Base-by-base conservation (phyloP, 1,140 invertebrate genomes). In the Papilio aristodemus region DNA sequence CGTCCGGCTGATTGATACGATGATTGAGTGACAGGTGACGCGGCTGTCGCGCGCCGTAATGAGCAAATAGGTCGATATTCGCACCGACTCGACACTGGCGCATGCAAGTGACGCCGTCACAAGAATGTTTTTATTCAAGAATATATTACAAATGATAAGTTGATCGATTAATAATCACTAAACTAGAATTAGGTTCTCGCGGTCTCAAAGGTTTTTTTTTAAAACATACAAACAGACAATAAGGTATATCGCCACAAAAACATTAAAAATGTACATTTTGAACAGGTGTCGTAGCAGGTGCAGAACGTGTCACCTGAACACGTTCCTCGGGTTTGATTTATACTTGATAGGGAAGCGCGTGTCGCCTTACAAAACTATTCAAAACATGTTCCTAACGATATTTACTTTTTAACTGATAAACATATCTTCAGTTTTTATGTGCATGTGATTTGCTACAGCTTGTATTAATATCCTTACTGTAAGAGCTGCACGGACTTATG, bases 21-120 rank as follows among this genome's bases (percentile, higher is more conserved):
- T 74, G 76, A 79, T 74, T 79, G 79, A 79, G 74, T 74, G 82
- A 82, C 77, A 80, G 72, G 19, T 82, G 82, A 79, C 78, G 67
- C 62, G 73, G 60, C 75, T 71, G 68, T 58, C 70, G 25, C 54
- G n/a, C 71, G 14, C 43, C 27, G 60, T 50, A 59, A 25, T 63
- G 32, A 38, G 54, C 46, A 73, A 69, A 67, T 70, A 70, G 71
- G 71, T 70, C 39, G 37, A 67, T 54, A 64, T 60, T 69, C 41
- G 63, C 58, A 22, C 36, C 14, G 36, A 37, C 66, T 38, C 38
- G 59, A 59, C 59, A 41, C 32, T 19, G 14, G 25, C 50, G 54
- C 37, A 50, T 37, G 25, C 25, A 32, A 59, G 19, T 13, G 8
- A 50, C 46, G 8, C 3, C 25, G 14, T n/a, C n/a, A 43, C 46